Percentiles rank a stretch among this genome's conserved stretches.
These are phyloP conservation scores for Collichthys lucidus DNA, from an alignment of 2,113 vertebrate genomes.

Conservation along the genomic window DNA sequence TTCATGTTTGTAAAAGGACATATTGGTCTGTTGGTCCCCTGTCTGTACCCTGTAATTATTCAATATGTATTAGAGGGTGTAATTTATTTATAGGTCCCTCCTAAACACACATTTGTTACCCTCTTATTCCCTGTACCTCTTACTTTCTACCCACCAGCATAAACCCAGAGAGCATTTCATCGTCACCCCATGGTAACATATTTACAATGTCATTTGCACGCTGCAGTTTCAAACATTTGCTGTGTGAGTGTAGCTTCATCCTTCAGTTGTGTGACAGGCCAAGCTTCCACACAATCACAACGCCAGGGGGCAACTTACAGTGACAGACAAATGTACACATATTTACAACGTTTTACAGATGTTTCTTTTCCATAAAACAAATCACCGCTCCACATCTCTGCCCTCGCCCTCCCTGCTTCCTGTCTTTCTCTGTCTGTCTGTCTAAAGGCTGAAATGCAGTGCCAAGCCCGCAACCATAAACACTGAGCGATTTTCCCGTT, in stretches of 20 bases:
- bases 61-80: conserved; percentile 5
- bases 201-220: conserved; percentile 4
- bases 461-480: conserved; percentile 52
- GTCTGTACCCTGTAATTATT: conserved; percentile 3
- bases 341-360: conserved; percentile 52
- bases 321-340: conserved; percentile 38
- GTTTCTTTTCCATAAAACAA: conserved; percentile 45
- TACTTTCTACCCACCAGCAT: neutral
- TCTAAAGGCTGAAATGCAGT: conserved; percentile 34
- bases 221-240: conserved; percentile 14
- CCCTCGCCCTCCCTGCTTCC: conserved; percentile 12
- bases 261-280: conserved; percentile 32
- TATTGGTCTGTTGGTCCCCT: neutral
- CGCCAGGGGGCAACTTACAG: conserved; percentile 17
- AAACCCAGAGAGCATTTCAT: neutral
- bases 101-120: conserved; percentile 3
- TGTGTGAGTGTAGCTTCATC: neutral
- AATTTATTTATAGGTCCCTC: conserved; percentile 4
- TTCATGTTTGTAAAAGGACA: conserved; percentile 8
- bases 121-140: neutral
- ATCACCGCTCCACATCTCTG: conserved; percentile 14
- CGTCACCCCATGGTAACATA: conserved; percentile 1
- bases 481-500: conserved; percentile 54
- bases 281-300: conserved; percentile 18
- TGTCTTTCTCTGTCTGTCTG: conserved; percentile 31